Conservation (phyloP, 2,888 invertebrate genomes). For the Leptopterna dolabrata region DNA sequence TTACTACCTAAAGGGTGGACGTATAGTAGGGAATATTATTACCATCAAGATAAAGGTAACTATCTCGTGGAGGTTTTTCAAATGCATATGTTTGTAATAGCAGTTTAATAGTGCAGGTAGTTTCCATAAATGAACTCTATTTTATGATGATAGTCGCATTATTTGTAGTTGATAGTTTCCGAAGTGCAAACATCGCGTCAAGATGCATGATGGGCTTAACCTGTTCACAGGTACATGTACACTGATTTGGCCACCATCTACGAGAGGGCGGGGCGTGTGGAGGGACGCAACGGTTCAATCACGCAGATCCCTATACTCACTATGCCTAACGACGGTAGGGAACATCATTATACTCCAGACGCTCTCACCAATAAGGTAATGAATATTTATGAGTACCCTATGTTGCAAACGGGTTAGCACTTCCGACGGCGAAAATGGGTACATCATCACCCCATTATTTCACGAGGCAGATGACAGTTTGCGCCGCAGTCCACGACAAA, state of each 20-base stretch:
- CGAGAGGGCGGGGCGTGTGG: constrained; percentile 98
- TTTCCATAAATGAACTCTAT: too few species aligned
- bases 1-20: too few species aligned
- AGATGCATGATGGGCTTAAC: too few species aligned
- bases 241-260: constrained; percentile 99
- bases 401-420: constrained; percentile 9
- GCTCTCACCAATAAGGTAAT: constrained; percentile 2
- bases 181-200: too few species aligned
- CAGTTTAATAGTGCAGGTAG: too few species aligned
- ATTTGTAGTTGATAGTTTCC: too few species aligned
- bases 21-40: too few species aligned
- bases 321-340: constrained; percentile 95
- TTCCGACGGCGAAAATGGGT: background rate
- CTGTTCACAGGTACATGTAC: constrained; percentile 91
- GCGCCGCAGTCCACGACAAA: background rate
- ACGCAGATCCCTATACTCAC: constrained; percentile 99
- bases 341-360: background rate
- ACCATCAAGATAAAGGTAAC: too few species aligned
- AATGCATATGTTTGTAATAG: too few species aligned
- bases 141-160: too few species aligned
- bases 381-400: constrained; percentile 25
- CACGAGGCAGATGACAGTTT: background rate
- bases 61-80: too few species aligned
- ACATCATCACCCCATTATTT: background rate
- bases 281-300: constrained; percentile 98